phyloP scores from a whole-genome alignment of 2,888 invertebrate genomes.

The Euplexia lucipara region DNA sequence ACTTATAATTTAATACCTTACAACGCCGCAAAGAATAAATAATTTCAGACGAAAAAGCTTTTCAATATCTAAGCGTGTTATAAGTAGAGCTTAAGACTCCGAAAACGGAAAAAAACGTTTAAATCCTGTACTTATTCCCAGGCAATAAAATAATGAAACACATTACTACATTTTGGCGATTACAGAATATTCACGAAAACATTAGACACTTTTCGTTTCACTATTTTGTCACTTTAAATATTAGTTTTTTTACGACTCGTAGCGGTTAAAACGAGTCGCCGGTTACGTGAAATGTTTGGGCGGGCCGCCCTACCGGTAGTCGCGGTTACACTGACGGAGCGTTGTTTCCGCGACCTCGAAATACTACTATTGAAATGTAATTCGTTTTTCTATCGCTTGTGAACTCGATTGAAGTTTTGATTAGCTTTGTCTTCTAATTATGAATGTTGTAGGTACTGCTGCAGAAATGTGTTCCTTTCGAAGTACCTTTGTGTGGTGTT shows the following conservation, averaged over 20 bases:
- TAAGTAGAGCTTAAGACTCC: constrained; percentile 45
- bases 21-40: constrained; percentile 3
- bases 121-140: constrained; percentile 1
- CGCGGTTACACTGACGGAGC: constrained; percentile 72
- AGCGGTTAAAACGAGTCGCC: constrained; percentile 8
- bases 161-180: constrained; percentile 15
- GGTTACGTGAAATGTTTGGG: constrained; percentile 58
- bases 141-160: constrained; percentile 17
- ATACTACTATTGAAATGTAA: constrained; percentile 58
- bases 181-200: constrained; percentile 3
- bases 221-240: not conserved
- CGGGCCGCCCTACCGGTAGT: constrained; percentile 76
- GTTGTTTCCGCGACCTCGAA: constrained; percentile 56
- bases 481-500: too few relatives aligned
- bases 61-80: constrained; percentile 30
- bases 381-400: constrained; percentile 43
- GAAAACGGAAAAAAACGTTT: constrained; percentile 22
- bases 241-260: constrained; percentile 14
- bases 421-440: not conserved
- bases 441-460: too few relatives aligned
- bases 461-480: too few relatives aligned
- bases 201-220: not conserved
- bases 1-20: constrained; percentile 19
- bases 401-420: constrained; percentile 27
- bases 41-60: constrained; percentile 26